Base-by-base conservation (phyloP, 2,888 invertebrate species). In the Leucophenga maculata region DNA sequence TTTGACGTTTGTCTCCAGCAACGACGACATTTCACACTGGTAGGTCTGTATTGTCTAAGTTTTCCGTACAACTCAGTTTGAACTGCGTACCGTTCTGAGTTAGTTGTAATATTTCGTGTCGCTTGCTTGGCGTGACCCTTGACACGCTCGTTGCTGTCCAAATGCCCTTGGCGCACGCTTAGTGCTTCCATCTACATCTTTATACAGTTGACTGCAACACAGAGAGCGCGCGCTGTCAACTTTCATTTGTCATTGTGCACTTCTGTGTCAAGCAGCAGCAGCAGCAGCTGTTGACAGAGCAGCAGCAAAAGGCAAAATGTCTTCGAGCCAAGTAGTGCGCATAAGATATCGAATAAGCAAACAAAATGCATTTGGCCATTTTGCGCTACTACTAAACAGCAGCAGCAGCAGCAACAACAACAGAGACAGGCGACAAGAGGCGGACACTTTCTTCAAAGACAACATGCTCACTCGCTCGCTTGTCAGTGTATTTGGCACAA, bases 221-320 rank as follows among this genome's bases (percentile, higher is more conserved):
- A 52, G 57, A 68, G 74, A 1, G 39, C 73, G 75, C n/a, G 39
- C 73, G 75, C n/a, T 44, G 62, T 81, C 80, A 84, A 73, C 85
- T 78, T 78, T 84, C 83, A 84, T 81, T 84, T 81, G 77, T 79
- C 80, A 78, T 75, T 79, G 74, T 68, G 50, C 70, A 66, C 70
- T 72, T 74, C 65, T 64, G 69, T 59, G 69, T 39, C 55, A 64
- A 44, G 62, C 48, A 50, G 44, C 54, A 54, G n/a, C 54, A 26
- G 64, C 16, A 67, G 72, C 72, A 78, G 75, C 76, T 77, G 78
- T 69, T 75, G 79, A 74, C 76, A 83, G 72, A 75, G 50, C n/a
- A 32, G 6, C 18, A 65, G 50, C 32, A 65, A 65, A 52, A 54
- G 31, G 54, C 65, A 65, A 65, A 22, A 52, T 65, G 65, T 64